Evolutionary conservation across 1,140 invertebrate genomes (phyloP).

Genomic region (Drosophila nigromelanica): DNA sequence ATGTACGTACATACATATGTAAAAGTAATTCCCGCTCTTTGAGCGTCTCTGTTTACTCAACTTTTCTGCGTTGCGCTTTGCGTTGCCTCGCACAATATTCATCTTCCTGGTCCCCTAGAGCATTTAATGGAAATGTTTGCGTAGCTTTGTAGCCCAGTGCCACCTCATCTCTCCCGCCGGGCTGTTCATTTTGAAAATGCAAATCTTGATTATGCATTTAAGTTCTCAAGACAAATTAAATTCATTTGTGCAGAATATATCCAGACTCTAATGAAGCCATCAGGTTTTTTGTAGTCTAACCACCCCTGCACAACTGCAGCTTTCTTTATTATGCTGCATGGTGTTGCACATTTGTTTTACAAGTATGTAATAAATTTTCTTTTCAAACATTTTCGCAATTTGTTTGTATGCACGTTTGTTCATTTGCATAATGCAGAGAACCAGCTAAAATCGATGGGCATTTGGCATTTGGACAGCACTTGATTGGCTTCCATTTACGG

Average conservation of each 20-base stretch:
- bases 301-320: too few species aligned
- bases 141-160: slow-evolving; percentile 51
- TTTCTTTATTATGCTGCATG: slow-evolving; percentile 5
- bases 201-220: slow-evolving; percentile 76
- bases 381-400: slow-evolving; percentile 18
- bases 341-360: not conserved
- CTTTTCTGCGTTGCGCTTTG: slow-evolving; percentile 49
- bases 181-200: slow-evolving; percentile 64
- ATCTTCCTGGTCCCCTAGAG: slow-evolving; percentile 36
- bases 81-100: slow-evolving; percentile 27
- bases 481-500: slow-evolving; percentile 57
- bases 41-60: slow-evolving; percentile 69
- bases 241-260: slow-evolving; percentile 48
- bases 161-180: not conserved
- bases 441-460: slow-evolving; percentile 75
- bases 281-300: not conserved
- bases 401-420: slow-evolving; percentile 35
- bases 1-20: not conserved
- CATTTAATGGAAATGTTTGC: slow-evolving; percentile 80
- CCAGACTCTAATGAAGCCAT: slow-evolving; percentile 1
- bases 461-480: slow-evolving; percentile 52
- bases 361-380: slow-evolving; percentile 11
- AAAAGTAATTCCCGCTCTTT: slow-evolving; percentile 51
- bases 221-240: slow-evolving; percentile 61
- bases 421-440: slow-evolving; percentile 29